Base-by-base conservation (phyloP, 1,140 invertebrate species). In the Eriosoma lanigerum region DNA sequence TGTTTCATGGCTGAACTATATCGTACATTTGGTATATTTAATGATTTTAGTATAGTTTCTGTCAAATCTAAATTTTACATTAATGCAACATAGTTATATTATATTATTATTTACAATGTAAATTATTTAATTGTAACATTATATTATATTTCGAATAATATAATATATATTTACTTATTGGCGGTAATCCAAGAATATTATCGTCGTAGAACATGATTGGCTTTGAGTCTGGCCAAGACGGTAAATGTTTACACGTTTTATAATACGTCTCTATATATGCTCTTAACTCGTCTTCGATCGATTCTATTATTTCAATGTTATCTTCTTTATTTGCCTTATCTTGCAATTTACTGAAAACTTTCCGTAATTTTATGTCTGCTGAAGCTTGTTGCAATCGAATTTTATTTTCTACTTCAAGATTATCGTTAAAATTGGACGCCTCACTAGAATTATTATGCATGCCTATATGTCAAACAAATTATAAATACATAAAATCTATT, bases 211-310 rank as follows among this genome's bases (percentile, higher is more conserved):
- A 78, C 38, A 78, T 62, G 1, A 58, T 46, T 19, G 75, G 75
- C 17, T 38, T 78, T 3, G 38, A 10, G 48, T 78, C 52, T 29
- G 75, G 75, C 75, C 75, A 78, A 12, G 75, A 12, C 1, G 75
- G 75, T 19, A 78, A 78, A 60, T 62, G 38, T 1, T 26, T 26
- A 58, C 56, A 62, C 3, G 0, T 60, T 29, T 62, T 21, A 29
- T 44, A 78, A 60, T 62, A 78, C 0, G 1, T 78, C 56, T 38
- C 46, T n/a, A 78, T 32, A 9, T 78, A 78, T 2, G 19, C 38
- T 50, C 56, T 60, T 26, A 78, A 19, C 29, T 62, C 56, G 19
- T 78, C 75, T 62, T 58, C 38, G 1, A 78, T 78, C 1, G 62
- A 38, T 19, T 78, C 75, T 2, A 78, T 62, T 56, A 78, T 62